Base-by-base conservation (phyloP, 2,113 vertebrate species). In the Ailurus styani region DNA sequence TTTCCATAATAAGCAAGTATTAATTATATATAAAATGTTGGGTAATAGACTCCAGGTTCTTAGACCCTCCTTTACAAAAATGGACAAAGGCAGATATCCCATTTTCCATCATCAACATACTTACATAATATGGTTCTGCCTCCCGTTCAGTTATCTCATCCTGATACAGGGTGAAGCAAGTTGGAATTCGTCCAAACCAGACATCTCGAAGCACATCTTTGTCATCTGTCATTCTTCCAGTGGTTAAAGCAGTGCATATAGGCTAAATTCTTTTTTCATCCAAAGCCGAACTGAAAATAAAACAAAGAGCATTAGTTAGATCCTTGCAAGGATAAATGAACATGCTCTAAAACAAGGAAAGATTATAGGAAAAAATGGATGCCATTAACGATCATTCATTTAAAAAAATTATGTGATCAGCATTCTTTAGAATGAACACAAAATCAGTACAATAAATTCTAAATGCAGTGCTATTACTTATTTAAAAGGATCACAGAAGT, bases 201-300 rank as follows among this genome's bases (percentile, higher is more conserved):
- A 99, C 99, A 97, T 99, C 99, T 98, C 99, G 99, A 98, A 99
- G 98, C 18, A 99, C 99, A 97, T 99, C 99, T 99, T 99, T 99
- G 99, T 99, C 99, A 99, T 99, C 99, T 99, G 99, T 99, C 99
- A 99, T 99, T 98, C 98, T 99, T 99, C 98, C 99, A 99, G 89
- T 40, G 95, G 98, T 97, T 94, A 98, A 98, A 81, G 98, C 97
- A 98, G 99, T 98, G 99, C 99, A 99, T 99, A 99, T 97, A 99
- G 98, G 97, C 97, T 96, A 97, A 90, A 75, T 98, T 97, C 83
- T 50, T 98, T 97, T 98, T 97, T 98, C 98, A 94, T 94, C 93
- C 96, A 97, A 94, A 98, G 91, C 77, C 95, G 97, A 42, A 95
- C 97, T 98, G 94, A 95, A 98, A 98, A 97, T 66, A 97, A 90